These are phyloP conservation scores for Nerophis lumbriciformis DNA, from an alignment of 2,113 vertebrate genomes.

Conservation along the genomic window DNA sequence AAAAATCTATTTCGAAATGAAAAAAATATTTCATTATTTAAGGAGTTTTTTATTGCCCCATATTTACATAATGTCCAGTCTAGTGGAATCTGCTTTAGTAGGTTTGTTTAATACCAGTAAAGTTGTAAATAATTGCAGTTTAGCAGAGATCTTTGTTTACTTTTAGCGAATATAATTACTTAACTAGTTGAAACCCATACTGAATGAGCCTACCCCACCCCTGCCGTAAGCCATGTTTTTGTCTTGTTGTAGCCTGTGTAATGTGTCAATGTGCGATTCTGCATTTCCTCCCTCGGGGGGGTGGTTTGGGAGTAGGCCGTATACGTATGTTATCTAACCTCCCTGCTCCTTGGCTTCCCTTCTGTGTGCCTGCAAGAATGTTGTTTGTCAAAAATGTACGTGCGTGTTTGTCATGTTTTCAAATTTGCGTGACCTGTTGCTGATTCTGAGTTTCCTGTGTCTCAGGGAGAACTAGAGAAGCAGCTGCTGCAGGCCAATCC, in stretches of 20 bases:
- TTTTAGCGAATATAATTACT: neutral
- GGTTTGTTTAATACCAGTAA: no score
- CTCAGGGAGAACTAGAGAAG: constrained; percentile 96
- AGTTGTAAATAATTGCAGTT: neutral
- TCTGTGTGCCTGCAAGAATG: constrained; percentile 41
- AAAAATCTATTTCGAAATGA: no score
- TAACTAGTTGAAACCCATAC: neutral
- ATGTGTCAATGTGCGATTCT: constrained; percentile 3
- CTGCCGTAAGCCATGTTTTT: constrained; percentile 8
- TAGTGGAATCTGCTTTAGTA: no score
- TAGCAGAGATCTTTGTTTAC: constrained; percentile 2
- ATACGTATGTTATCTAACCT: constrained; percentile 10
- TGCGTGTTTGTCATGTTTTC: neutral
- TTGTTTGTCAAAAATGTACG: neutral
- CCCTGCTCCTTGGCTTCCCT: constrained; percentile 19
- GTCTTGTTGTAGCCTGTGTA: neutral
- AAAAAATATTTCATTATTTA: no score
- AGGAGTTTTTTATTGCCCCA: no score
- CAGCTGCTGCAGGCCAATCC: constrained; percentile 98
- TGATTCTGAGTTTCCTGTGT: constrained; percentile 5
- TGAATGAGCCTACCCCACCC: neutral
- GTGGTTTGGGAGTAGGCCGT: neutral
- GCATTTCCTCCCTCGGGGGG: constrained; percentile 22
- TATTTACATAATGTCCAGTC: no score
- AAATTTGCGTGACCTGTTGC: neutral